A percentile compares a stretch with the other conserved stretches of the same genome.
These are phyloP conservation scores for Aphis gossypii DNA, from an alignment of 1,140 invertebrate genomes.

Conservation along the genomic window DNA sequence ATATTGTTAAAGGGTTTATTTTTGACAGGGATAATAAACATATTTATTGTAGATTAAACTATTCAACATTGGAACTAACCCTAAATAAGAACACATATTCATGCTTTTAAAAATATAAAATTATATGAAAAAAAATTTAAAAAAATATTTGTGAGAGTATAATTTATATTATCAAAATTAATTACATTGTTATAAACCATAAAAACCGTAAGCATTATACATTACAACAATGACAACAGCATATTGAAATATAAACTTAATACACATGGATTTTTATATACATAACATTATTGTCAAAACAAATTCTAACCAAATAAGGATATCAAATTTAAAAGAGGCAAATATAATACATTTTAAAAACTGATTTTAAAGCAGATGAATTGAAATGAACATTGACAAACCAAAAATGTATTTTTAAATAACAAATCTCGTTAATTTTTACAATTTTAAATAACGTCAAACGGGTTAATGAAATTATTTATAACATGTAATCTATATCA, in stretches of 20 bases:
- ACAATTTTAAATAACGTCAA: no score
- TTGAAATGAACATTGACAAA: background rate
- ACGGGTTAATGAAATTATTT: background rate
- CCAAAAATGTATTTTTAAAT: background rate
- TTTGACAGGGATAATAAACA: no score
- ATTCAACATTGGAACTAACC: no score
- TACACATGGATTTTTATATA: constrained; percentile 8
- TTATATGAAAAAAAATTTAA: background rate
- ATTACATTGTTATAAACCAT: constrained; percentile 2
- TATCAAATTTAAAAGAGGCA: no score
- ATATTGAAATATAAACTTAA: constrained; percentile 26
- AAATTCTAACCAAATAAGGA: background rate
- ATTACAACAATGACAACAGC: background rate
- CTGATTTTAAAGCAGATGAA: background rate
- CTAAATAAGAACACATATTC: no score
- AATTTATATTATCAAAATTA: constrained; percentile 9
- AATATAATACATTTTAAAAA: no score
- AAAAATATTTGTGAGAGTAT: background rate
- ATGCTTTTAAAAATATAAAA: no score
- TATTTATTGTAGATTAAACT: no score
- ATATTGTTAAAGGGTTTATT: no score
- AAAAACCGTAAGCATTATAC: background rate
- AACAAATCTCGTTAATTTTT: background rate
- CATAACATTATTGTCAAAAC: background rate
- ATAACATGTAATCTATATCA: no score